phyloP scores from a whole-genome alignment of 2,888 invertebrate genomes.

The Lycophotia porphyrea region DNA sequence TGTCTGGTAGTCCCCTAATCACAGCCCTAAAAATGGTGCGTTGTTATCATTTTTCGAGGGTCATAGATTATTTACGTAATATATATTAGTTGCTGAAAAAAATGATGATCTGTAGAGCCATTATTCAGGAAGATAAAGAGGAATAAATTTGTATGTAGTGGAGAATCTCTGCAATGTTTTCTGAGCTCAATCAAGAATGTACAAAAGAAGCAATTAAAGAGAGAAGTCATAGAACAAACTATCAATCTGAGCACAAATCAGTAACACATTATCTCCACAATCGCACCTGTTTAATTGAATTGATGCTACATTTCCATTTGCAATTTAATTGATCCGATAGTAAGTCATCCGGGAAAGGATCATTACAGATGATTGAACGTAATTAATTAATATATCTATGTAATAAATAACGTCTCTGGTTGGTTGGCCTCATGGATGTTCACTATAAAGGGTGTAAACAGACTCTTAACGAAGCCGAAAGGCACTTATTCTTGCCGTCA shows the following conservation, averaged over 20 bases:
- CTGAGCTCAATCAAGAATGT: neutral
- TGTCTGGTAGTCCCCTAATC: no score
- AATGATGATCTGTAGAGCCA: no score
- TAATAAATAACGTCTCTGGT: constrained; percentile 18
- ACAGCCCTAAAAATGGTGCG: no score
- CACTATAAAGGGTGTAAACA: no score
- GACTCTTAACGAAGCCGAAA: no score
- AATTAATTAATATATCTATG: constrained; percentile 22
- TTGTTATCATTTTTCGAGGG: no score
- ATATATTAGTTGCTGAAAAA: no score
- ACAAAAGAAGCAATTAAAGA: neutral
- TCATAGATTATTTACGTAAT: no score
- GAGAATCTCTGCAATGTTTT: neutral
- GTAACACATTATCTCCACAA: constrained; percentile 1
- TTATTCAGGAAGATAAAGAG: no score
- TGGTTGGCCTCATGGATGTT: no score
- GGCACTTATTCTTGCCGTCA: no score
- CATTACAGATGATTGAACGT: constrained; percentile 35
- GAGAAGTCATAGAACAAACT: neutral
- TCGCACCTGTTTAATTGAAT: constrained; percentile 17
- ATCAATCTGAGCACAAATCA: neutral
- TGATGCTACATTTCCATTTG: constrained; percentile 32
- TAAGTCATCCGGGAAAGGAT: constrained; percentile 36
- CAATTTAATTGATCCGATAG: constrained; percentile 25
- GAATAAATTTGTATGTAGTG: no score